phyloP scores from a whole-genome alignment of 2,888 invertebrate species.

The Sphecodes monilicornis region DNA sequence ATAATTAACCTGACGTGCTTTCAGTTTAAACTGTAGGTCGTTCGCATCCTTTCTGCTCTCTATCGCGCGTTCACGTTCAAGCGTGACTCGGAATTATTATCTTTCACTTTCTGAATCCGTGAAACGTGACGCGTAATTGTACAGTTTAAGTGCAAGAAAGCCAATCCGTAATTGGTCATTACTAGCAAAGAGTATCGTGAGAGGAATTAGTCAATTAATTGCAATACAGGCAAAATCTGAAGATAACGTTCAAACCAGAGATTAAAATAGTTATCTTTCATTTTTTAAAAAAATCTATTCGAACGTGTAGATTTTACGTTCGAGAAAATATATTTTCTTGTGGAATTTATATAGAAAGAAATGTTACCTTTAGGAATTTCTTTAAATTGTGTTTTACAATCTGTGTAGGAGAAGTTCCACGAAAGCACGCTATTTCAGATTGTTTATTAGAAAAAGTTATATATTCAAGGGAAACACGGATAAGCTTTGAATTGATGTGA shows the following conservation, averaged over 20 bases:
- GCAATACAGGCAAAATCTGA: neutral
- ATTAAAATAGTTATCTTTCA: too few relatives aligned
- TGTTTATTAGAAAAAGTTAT: too few relatives aligned
- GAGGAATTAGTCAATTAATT: conserved; percentile 1
- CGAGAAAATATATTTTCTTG: too few relatives aligned
- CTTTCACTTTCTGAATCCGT: neutral
- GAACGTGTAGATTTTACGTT: too few relatives aligned
- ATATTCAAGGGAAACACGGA: too few relatives aligned
- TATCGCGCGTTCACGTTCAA: conserved; percentile 21
- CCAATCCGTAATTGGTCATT: conserved; percentile 10
- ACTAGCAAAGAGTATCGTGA: neutral
- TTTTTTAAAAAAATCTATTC: too few relatives aligned
- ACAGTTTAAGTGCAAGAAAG: conserved; percentile 4
- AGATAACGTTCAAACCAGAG: neutral
- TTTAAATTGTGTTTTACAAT: too few relatives aligned
- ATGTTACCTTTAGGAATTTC: too few relatives aligned
- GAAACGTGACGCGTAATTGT: conserved; percentile 21
- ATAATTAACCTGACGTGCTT: conserved; percentile 60
- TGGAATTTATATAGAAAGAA: too few relatives aligned
- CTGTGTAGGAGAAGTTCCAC: too few relatives aligned
- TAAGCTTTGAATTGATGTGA: too few relatives aligned
- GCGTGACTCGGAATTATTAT: conserved; percentile 29
- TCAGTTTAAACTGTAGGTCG: conserved; percentile 27
- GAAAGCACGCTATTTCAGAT: too few relatives aligned
- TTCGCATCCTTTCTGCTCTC: conserved; percentile 24